Base-by-base conservation (phyloP, 2,113 vertebrate genomes). In the Neodontobutis hainanensis region DNA sequence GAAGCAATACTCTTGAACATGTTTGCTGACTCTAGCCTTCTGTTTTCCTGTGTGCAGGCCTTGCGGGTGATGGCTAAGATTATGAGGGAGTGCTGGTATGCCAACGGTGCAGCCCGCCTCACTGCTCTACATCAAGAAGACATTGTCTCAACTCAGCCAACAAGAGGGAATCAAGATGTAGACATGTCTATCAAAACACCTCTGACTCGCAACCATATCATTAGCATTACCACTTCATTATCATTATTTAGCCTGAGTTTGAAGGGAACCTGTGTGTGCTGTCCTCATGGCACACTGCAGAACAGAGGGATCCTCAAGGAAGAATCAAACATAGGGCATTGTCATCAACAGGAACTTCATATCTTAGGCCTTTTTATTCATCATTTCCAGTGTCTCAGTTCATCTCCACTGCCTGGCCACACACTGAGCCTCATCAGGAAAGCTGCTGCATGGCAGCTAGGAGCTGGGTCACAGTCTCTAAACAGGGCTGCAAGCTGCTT, bases 91-190 rank as follows among this genome's bases (percentile, higher is more conserved):
- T 99, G 97, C 85, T 99, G 97, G 97, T 99, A 99, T 9, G 95
- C 97, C 74, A 99, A 97, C 1, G 97, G 97, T 5, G 97, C 97
- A 0, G 97, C 97, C 0, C 88, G 97, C 14, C 94, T 99, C 46
- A 99, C 97, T 0, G 97, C 97, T 32, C 88, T 99, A 63, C 94
- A 98, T 99, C 87, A 99, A 99, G 95, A 99, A 99, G 88, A 99
- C 97, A 0, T 81, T 99, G 53, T 99, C 97, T 2, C 96, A 98
- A 46, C 96, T 99, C 74, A 99, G 96, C 85, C 97, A 99, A 68
- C 96, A 98, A 89, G 97, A 99, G 92, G 97, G 97, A 75, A 98
- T 99, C 92, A 98, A 99, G 93, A 97, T 99, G 97, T 99, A 94
- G 92, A 87, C 75, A 72, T 78, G 53, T 2, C 58, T 51, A 58